Base-by-base conservation (phyloP, 2,797 vertebrate genomes). In the Acrocephalus scirpaceus region DNA sequence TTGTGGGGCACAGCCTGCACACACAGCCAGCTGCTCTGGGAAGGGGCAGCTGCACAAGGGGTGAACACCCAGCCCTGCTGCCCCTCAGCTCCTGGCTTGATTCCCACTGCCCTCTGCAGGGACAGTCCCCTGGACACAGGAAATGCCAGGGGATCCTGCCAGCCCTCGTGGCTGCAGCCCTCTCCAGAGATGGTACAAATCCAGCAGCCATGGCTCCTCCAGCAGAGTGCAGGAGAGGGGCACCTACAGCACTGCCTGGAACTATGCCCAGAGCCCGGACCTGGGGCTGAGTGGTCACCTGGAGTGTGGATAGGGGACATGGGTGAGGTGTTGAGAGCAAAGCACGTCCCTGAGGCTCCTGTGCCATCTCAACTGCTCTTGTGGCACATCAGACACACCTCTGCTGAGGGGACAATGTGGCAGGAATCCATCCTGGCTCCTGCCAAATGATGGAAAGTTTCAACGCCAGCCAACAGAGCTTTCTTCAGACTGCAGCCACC, bases 101-200 rank as follows among this genome's bases (percentile, higher is more conserved):
- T 26, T 21, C 48, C 38, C 44, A 3, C 30, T 1, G 2, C 23
- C 38, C 51, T 44, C 48, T 7, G 25, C 2, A 2, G 25, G 19
- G 25, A 6, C 32, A 2, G 9, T 8, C 2, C 22, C 4, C 9
- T 2, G 13, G 20, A 34, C 72, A 38, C 13, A 6, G 26, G 2
- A 0, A 54, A 7, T 2, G 10, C 16, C 58, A 2, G 9, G 17
- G 7, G 2, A 1, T 57, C 36, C 69, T 4, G 6, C 15, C 20
- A 12, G 21, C 36, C 50, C 26, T 9, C 0, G 0, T 0, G 2
- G 38, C 53, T 23, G 23, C 42, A 42, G 36, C 9, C 4, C 10
- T 17, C 38, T 7, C 13, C 36, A 25, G 23, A 5, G 3, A 34
- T 13, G 58, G 32, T 14, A 34, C 20, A 9, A 47, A 15, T 14